These are phyloP conservation scores for cat (Felis catus) DNA, from an alignment of 2,113 vertebrate species.

Conservation along the genomic window F.catus_Fca126_mat1.0 CM031418.1:46903001-46903500, in stretches of 20 bases:
- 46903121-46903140: not conserved
- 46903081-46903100: not conserved
- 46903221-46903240: not conserved
- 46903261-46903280: not conserved
- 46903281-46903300: not conserved
- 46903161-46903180: not conserved
- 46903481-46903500: not conserved
- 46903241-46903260: not conserved
- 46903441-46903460: not conserved
- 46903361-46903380: not conserved
- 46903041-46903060: not conserved
- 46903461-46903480: not conserved
- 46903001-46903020: not conserved
- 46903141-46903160: not conserved
- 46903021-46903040: not conserved
- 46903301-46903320: not conserved
- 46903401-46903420: not conserved
- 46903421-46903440: not conserved
- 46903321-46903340: not conserved
- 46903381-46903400: not conserved
- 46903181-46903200: not conserved
- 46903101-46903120: not conserved
- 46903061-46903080: not conserved
- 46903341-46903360: not conserved
- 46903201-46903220: not conserved